These are phyloP conservation scores for Camponotus floridanus DNA, from an alignment of 1,140 invertebrate species.

Conservation along the genomic window DNA sequence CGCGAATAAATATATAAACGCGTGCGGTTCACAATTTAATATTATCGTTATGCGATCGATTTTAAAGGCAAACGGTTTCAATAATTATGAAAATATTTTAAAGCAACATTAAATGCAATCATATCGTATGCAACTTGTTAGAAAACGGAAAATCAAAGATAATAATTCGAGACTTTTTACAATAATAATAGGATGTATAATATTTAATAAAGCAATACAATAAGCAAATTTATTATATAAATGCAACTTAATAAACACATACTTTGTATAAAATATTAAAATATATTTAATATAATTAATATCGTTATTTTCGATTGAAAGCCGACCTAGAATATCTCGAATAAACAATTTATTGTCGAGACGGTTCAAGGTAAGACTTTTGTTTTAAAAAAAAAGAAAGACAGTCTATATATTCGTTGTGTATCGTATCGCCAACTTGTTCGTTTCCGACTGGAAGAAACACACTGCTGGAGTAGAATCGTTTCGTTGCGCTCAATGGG, in stretches of 20 bases:
- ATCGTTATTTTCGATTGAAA: neutral
- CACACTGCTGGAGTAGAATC: constrained; percentile 31
- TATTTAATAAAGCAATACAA: neutral
- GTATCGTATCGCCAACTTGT: constrained; percentile 20
- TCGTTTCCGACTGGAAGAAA: constrained; percentile 36
- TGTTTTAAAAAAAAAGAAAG: neutral
- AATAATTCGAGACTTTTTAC: neutral
- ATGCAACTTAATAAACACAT: neutral
- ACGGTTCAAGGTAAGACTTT: neutral
- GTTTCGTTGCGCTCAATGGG: constrained; percentile 41
- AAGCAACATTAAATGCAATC: constrained; percentile 6
- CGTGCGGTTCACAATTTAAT: constrained; percentile 24
- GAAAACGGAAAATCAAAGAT: neutral
- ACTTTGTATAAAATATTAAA: neutral
- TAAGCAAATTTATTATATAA: neutral
- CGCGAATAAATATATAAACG: constrained; percentile 34
- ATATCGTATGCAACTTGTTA: neutral
- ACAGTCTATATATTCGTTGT: constrained; percentile 12
- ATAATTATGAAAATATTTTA: constrained; percentile 45
- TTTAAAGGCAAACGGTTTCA: constrained; percentile 36
- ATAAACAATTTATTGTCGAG: neutral
- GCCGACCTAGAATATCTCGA: neutral
- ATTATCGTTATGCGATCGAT: constrained; percentile 21
- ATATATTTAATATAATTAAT: constrained; percentile 4
- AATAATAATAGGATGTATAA: neutral